Evolutionary conservation across 2,113 vertebrate genomes (phyloP).

Genomic region (Girardinichthys multiradiatus): DNA sequence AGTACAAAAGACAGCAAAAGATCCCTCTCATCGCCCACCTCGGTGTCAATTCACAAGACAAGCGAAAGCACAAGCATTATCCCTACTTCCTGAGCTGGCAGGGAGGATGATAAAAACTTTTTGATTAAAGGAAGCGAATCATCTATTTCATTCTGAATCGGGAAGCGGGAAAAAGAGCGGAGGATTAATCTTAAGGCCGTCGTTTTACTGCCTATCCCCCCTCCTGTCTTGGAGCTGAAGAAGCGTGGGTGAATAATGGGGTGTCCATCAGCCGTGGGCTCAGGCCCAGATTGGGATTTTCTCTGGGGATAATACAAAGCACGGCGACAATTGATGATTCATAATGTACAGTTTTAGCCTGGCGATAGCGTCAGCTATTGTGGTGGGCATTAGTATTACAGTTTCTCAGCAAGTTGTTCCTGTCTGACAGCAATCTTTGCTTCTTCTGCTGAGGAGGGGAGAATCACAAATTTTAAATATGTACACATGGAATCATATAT

Average conservation of each 20-base stretch:
- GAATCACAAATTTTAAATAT: slow-evolving; percentile 73
- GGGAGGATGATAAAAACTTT: slow-evolving; percentile 78
- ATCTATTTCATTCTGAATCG: slow-evolving; percentile 78
- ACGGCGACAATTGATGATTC: slow-evolving; percentile 82
- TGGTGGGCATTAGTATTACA: slow-evolving; percentile 68
- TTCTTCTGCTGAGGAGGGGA: slow-evolving; percentile 65
- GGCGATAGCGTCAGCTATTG: slow-evolving; percentile 71
- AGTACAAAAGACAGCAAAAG: slow-evolving; percentile 70
- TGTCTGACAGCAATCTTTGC: slow-evolving; percentile 71
- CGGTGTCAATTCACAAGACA: slow-evolving; percentile 67
- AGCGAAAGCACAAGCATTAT: slow-evolving; percentile 65
- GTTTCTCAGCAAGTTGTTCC: slow-evolving; percentile 52
- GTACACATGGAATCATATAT: slow-evolving; percentile 53
- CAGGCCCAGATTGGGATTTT: slow-evolving; percentile 82
- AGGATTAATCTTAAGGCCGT: slow-evolving; percentile 83
- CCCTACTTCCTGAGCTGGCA: slow-evolving; percentile 62
- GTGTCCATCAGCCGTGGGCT: slow-evolving; percentile 81
- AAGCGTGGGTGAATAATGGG: slow-evolving; percentile 82
- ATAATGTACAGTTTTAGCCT: slow-evolving; percentile 83
- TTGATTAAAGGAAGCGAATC: slow-evolving; percentile 79
- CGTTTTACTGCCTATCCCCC: slow-evolving; percentile 79
- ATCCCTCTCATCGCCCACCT: slow-evolving; percentile 69
- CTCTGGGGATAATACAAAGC: slow-evolving; percentile 83
- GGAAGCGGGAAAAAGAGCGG: slow-evolving; percentile 67
- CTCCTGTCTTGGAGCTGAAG: slow-evolving; percentile 73